phyloP scores from a whole-genome alignment of 2,888 invertebrate genomes.

The Thymelicus lineola region DNA sequence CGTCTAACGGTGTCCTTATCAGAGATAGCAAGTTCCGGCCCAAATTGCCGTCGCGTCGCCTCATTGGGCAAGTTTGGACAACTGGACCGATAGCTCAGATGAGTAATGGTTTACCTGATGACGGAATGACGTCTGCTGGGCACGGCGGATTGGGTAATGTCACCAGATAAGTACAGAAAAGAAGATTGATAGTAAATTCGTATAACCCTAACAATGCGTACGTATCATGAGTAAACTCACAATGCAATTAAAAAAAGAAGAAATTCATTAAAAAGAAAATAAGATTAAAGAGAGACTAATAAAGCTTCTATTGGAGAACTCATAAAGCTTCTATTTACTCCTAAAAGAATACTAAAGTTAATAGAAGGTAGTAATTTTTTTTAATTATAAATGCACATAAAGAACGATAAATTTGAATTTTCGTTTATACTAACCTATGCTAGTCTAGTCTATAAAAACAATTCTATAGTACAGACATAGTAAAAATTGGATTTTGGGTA shows the following conservation, averaged over 20 bases:
- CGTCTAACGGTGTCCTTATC: conserved; percentile 62
- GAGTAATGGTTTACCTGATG: conserved; percentile 50
- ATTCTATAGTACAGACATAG: background rate
- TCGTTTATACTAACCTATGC: background rate
- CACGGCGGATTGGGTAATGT: conserved; percentile 7
- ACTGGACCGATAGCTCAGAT: conserved; percentile 61
- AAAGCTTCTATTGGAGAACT: no score
- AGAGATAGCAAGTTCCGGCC: conserved; percentile 60
- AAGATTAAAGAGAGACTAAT: no score
- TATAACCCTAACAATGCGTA: no score
- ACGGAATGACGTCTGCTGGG: conserved; percentile 25
- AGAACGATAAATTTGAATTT: no score
- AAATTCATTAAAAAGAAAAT: background rate
- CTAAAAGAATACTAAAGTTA: no score
- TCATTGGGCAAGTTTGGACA: conserved; percentile 64
- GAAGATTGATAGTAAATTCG: no score
- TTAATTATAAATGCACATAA: no score
- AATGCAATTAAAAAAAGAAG: no score
- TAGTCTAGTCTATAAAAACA: background rate
- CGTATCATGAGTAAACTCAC: no score
- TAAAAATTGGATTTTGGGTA: conserved; percentile 2
- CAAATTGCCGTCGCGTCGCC: conserved; percentile 53
- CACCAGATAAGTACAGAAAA: background rate
- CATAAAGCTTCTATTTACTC: background rate
- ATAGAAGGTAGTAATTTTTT: no score